These are phyloP conservation scores for Nowickia ferox DNA, from an alignment of 2,888 invertebrate genomes.

Conservation along the genomic window DNA sequence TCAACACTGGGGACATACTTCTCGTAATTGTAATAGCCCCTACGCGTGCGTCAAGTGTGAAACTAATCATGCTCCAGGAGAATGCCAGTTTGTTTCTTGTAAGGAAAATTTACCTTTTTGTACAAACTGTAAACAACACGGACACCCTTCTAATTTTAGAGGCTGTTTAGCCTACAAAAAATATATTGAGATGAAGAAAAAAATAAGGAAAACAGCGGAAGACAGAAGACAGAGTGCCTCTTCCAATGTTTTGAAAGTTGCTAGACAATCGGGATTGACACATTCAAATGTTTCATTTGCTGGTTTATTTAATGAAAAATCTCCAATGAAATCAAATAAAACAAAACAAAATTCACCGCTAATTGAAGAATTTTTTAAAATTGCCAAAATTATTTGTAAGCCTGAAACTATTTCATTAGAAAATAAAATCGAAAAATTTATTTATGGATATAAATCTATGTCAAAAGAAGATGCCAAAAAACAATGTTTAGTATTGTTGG, in stretches of 20 bases:
- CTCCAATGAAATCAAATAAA: no score
- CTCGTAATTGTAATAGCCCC: not conserved
- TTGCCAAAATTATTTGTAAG: slow-evolving; percentile 29
- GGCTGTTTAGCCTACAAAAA: slow-evolving; percentile 4
- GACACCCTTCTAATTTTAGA: not conserved
- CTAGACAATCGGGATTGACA: no score
- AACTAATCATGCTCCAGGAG: not conserved
- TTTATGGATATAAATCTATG: no score
- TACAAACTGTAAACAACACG: slow-evolving; percentile 1
- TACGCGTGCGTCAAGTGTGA: slow-evolving; percentile 17
- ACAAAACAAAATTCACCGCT: not conserved
- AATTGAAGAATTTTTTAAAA: no score
- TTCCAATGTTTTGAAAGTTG: not conserved
- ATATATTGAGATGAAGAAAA: not conserved
- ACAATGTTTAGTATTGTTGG: slow-evolving; percentile 9
- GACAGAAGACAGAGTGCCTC: not conserved
- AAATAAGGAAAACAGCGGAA: not conserved
- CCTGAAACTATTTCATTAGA: no score
- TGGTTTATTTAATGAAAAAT: slow-evolving; percentile 4
- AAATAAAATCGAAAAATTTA: no score
- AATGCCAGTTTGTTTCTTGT: not conserved
- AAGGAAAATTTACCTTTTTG: no score
- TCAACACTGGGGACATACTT: not conserved
- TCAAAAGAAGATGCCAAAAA: not conserved
- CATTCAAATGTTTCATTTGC: not conserved